phyloP scores from a whole-genome alignment of 2,113 vertebrate species.

The Fulica atra region DNA sequence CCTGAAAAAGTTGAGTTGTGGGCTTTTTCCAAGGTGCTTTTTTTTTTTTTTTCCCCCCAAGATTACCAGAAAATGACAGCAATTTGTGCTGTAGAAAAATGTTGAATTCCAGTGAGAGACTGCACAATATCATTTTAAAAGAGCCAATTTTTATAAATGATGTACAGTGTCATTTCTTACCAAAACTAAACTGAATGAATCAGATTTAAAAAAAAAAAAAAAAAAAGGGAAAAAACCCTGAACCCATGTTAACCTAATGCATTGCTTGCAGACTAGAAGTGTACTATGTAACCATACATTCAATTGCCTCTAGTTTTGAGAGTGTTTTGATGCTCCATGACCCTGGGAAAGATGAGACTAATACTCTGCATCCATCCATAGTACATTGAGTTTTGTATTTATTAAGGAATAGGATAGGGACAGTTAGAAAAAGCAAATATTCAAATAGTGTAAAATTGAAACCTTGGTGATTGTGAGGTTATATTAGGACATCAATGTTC shows the following conservation, averaged over 20 bases:
- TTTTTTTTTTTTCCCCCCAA: not conserved
- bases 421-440: not conserved
- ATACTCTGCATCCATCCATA: not conserved
- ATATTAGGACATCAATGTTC: not conserved
- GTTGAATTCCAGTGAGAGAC: not conserved
- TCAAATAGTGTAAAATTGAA: not conserved
- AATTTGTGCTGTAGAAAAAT: not conserved
- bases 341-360: not conserved
- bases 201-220: not conserved
- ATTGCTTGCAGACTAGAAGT: not conserved
- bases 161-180: not conserved
- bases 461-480: not conserved
- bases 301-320: not conserved
- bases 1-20: not conserved
- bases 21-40: not conserved
- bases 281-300: not conserved
- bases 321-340: not conserved
- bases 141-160: not conserved
- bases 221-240: too few relatives aligned
- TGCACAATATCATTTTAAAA: not conserved
- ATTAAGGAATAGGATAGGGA: not conserved
- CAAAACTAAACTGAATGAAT: not conserved
- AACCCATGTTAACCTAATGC: not conserved
- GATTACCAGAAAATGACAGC: not conserved
- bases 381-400: not conserved